These are phyloP conservation scores for Anas bernieri DNA, from an alignment of 2,797 vertebrate genomes.

Conservation along the genomic window DNA sequence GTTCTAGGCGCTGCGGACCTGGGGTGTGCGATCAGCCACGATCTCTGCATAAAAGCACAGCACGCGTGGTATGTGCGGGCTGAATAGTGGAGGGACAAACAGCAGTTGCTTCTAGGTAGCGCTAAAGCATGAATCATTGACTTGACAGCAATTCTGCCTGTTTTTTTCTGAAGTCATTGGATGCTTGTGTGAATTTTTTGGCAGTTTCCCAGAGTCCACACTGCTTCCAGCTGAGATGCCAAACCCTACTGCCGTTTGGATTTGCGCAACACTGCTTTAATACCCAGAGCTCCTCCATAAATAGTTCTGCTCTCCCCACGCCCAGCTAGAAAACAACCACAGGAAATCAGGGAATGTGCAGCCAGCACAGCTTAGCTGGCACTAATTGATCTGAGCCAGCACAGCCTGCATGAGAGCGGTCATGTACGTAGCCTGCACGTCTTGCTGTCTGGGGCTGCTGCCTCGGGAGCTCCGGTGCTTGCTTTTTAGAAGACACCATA, in stretches of 20 bases:
- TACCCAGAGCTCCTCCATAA: constrained; percentile 80
- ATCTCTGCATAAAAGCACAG: constrained; percentile 1
- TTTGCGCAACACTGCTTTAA: constrained; percentile 78
- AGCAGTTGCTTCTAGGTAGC: constrained; percentile 39
- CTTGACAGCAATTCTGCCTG: constrained; percentile 48
- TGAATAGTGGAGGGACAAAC: constrained; percentile 18
- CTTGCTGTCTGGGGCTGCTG: constrained; percentile 32
- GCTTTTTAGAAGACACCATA: constrained; percentile 56
- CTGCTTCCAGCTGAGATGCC: constrained; percentile 73
- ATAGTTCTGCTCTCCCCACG: constrained; percentile 78
- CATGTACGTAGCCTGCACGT: background rate
- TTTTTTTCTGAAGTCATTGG: background rate
- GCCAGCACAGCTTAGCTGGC: constrained; percentile 67
- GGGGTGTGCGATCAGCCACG: background rate
- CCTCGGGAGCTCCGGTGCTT: constrained; percentile 54
- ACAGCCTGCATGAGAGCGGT: constrained; percentile 65
- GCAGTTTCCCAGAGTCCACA: constrained; percentile 68
- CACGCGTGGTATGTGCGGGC: constrained; percentile 37
- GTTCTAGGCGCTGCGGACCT: background rate
- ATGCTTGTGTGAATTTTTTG: constrained; percentile 65
- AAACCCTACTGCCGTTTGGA: constrained; percentile 71
- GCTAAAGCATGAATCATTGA: constrained; percentile 55
- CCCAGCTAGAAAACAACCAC: constrained; percentile 75
- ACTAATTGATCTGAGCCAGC: constrained; percentile 72
- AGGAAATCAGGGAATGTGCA: constrained; percentile 75